Evolutionary conservation across 2,797 vertebrate genomes (phyloP).

Genomic region (Bufotes viridis): DNA sequence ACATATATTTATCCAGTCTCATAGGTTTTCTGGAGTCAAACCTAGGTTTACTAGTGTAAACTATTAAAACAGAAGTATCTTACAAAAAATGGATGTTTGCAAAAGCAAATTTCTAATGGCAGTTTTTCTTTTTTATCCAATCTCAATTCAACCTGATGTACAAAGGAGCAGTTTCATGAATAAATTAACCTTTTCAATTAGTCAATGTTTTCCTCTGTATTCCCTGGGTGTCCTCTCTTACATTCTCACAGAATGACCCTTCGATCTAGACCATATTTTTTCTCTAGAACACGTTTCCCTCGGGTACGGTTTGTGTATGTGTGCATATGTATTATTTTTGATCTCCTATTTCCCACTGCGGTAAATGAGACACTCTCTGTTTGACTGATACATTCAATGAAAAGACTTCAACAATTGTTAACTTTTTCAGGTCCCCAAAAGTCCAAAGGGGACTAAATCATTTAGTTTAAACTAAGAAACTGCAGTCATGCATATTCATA

Average conservation of each 20-base stretch:
- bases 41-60: background rate
- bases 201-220: slow-evolving; percentile 34
- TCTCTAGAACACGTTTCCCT: slow-evolving; percentile 24
- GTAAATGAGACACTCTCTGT: slow-evolving; percentile 2
- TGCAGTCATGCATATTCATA: slow-evolving; percentile 1
- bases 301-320: background rate
- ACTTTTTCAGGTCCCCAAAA: slow-evolving; percentile 32
- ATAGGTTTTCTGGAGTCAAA: background rate
- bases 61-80: slow-evolving; percentile 25
- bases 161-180: slow-evolving; percentile 52
- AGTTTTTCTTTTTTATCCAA: slow-evolving; percentile 26
- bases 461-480: slow-evolving; percentile 19
- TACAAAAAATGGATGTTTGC: background rate
- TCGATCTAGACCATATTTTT: slow-evolving; percentile 49
- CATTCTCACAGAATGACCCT: slow-evolving; percentile 50
- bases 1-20: too few species aligned
- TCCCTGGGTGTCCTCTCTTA: slow-evolving; percentile 29
- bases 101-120: slow-evolving; percentile 35
- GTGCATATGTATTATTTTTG: slow-evolving; percentile 38
- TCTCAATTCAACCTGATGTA: slow-evolving; percentile 48
- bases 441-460: slow-evolving; percentile 41
- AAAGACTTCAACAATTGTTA: slow-evolving; percentile 19
- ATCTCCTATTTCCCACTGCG: slow-evolving; percentile 32
- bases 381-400: slow-evolving; percentile 24
- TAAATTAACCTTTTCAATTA: slow-evolving; percentile 63